A percentile compares a stretch with the other conserved stretches of the same genome.
Evolutionary conservation across 53 echinoderm and acorn worm genomes (phyloP).

Genomic region (Crossaster papposus): DNA sequence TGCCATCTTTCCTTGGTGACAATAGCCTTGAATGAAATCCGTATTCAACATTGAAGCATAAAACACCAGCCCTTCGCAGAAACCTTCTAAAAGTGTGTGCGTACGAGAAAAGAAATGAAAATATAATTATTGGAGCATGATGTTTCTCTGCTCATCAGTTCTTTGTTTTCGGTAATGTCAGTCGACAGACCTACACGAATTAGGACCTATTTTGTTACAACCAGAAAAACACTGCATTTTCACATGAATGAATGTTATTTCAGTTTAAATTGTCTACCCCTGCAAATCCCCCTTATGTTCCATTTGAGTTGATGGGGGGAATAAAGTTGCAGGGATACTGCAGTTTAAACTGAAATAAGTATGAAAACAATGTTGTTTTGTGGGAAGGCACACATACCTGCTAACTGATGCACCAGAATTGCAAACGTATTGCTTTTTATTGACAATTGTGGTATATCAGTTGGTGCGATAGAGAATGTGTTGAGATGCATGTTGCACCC

Average conservation of each 20-base stretch:
- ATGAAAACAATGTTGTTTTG: conserved; percentile 40
- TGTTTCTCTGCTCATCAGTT: not conserved
- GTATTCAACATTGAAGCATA: not conserved
- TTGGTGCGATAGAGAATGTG: conserved; percentile 5
- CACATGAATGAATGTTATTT: not conserved
- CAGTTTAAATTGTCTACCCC: conserved; percentile 22
- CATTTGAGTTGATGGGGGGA: not conserved
- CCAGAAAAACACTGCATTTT: conserved; percentile 6
- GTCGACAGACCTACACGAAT: not conserved
- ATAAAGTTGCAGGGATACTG: not conserved
- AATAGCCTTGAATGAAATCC: too few species aligned
- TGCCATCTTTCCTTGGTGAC: too few species aligned
- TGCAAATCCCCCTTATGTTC: not conserved
- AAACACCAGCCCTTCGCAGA: not conserved
- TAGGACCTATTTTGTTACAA: conserved; percentile 41
- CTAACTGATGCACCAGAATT: conserved; percentile 55
- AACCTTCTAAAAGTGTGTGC: too few species aligned
- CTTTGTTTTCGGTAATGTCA: not conserved
- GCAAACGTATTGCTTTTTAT: not conserved
- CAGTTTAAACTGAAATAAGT: conserved; percentile 9
- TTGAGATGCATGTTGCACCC: conserved; percentile 38
- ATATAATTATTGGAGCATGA: not conserved
- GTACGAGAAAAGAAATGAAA: too few species aligned
- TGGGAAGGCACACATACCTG: conserved; percentile 63
- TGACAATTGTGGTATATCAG: conserved; percentile 39